phyloP scores from a whole-genome alignment of 2,888 invertebrate species.

The Prosapia bicincta region DNA sequence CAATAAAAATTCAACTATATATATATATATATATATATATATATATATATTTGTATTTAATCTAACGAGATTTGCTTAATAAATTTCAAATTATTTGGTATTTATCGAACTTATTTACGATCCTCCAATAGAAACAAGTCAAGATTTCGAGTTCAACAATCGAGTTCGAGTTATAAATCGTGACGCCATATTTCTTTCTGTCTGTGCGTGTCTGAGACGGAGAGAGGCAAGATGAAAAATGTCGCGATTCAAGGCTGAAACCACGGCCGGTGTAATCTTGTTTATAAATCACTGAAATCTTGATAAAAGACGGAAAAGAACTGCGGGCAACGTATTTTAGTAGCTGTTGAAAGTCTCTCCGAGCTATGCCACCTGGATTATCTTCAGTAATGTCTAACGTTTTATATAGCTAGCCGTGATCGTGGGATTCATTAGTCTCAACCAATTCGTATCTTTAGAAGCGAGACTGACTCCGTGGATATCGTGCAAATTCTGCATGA shows the following conservation, averaged over 20 bases:
- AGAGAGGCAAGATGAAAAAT: background rate
- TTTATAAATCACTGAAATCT: slow-evolving; percentile 2
- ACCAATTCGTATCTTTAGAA: background rate
- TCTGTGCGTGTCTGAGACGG: background rate
- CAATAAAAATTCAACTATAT: too few species aligned
- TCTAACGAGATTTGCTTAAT: too few species aligned
- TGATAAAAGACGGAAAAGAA: background rate
- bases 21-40: too few species aligned
- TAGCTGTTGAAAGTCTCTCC: background rate
- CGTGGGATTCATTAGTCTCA: background rate
- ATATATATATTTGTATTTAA: too few species aligned
- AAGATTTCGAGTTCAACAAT: background rate
- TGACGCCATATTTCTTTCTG: background rate
- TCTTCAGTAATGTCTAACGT: background rate
- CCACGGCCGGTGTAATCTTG: background rate
- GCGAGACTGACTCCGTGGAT: background rate
- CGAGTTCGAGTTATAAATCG: background rate
- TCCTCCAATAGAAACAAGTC: background rate
- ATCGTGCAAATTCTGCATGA: too few species aligned
- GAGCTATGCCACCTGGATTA: background rate
- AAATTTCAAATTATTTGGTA: too few species aligned
- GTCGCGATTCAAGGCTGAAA: background rate
- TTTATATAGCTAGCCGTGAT: too few species aligned
- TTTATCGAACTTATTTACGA: background rate
- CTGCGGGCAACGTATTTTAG: background rate